Evolutionary conservation across 2,797 vertebrate species (phyloP), one percentile per base, ranked within the genome.

Genomic region (Triplophysa yarkandensis): DNA sequence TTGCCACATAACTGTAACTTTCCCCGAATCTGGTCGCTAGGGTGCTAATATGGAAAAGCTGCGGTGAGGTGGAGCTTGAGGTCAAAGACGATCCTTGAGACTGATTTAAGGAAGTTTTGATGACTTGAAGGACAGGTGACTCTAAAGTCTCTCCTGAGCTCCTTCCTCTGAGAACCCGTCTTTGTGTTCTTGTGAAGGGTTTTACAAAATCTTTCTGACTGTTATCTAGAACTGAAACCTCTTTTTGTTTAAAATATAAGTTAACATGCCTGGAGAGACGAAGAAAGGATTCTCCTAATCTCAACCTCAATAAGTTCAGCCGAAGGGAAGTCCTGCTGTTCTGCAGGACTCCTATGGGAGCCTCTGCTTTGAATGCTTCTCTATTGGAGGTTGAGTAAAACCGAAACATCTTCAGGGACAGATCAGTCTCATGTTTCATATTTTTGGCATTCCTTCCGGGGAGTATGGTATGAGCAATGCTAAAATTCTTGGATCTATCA

Each of bases 1-100:
- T 80, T 46, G 89, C 85, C 11, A 92, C 86, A 5, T 90, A 89
- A 71, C 9, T 86, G 83, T 90, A 92, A 74, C 86, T 89, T 76
- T 91, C 88, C 8, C 90, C 90, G 64, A 92, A 92, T 76, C 74
- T 85, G 39, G 87, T 88, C 0, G 86, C 82, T 55, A 92, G 77
- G 70, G 86, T 85, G 68, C 90, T 92, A 19, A 84, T 84, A 76
- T 92, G 90, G 83, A 92, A 92, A 9, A 92, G 78, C 2, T 92
- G 88, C 30, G 81, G 16, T 46, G 75, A 72, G 57, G 79, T 63
- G 16, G 41, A 67, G 50, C 58, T 68, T 23, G 70, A 68, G 10
- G 52, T 23, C 21, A 71, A 54, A 27, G 41, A 8, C 67, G 62
- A 54, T 54, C 44, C 78, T 58, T 78, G 52, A 5, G 46, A 28